Evolutionary conservation across 2,113 vertebrate species (phyloP).

Genomic region (Semnornis frantzii): DNA sequence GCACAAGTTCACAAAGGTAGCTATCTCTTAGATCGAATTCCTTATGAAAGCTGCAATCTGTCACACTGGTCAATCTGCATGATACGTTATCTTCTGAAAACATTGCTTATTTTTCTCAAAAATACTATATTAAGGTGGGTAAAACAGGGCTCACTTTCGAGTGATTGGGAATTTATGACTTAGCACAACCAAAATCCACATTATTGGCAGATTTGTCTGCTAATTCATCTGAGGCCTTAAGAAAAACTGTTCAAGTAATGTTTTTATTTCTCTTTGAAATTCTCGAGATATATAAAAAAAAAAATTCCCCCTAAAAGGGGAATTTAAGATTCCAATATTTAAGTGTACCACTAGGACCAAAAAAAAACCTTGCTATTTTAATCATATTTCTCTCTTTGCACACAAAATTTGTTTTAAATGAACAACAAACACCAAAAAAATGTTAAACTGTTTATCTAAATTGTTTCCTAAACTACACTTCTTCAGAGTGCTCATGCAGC

Average conservation of each 20-base stretch:
- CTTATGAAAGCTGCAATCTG: neutral
- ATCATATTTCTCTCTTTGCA: neutral
- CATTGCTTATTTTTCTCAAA: neutral
- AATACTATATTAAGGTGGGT: neutral
- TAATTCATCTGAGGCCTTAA: neutral
- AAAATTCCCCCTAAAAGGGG: neutral
- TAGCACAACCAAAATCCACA: neutral
- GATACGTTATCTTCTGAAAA: neutral
- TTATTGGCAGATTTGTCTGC: neutral
- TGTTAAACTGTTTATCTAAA: neutral
- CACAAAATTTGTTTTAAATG: neutral
- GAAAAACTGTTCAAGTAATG: neutral
- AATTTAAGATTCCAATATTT: neutral
- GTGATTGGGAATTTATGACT: neutral
- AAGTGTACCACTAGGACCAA: neutral
- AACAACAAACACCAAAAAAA: neutral
- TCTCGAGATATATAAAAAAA: neutral
- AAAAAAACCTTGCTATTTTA: neutral
- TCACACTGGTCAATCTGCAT: neutral
- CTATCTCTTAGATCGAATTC: neutral
- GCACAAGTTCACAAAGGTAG: neutral
- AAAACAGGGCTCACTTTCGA: neutral
- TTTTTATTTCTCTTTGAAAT: neutral
- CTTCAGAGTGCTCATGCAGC: no score
- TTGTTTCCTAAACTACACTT: neutral